A percentile compares a stretch with the other conserved stretches of the same genome.
These are phyloP conservation scores for Stigmatopora argus DNA, from an alignment of 2,113 vertebrate genomes.

Conservation along the genomic window DNA sequence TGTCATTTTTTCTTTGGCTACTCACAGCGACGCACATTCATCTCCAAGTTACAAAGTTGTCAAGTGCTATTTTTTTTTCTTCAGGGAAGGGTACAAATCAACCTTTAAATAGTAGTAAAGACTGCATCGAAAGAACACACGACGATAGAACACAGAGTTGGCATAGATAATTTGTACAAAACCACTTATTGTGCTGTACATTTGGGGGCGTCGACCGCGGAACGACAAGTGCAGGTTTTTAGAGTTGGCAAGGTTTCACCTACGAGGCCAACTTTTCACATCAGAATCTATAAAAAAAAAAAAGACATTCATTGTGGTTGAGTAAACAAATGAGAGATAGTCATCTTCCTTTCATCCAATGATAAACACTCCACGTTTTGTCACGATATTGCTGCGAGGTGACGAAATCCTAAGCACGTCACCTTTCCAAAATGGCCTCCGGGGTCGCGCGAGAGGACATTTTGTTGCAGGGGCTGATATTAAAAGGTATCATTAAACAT, in stretches of 20 bases:
- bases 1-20: conserved; percentile 34
- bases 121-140: conserved; percentile 27
- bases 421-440: background rate
- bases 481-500: conserved; percentile 22
- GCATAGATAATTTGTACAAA: conserved; percentile 36
- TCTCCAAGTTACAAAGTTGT: conserved; percentile 39
- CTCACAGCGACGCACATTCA: conserved; percentile 49
- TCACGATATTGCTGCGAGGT: conserved; percentile 30
- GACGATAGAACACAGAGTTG: conserved; percentile 19
- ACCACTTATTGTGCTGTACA: conserved; percentile 26
- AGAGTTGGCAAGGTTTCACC: conserved; percentile 12
- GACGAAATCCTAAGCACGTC: background rate
- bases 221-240: conserved; percentile 22
- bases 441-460: background rate
- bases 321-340: conserved; percentile 16
- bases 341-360: conserved; percentile 16
- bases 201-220: conserved; percentile 26
- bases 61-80: conserved; percentile 17
- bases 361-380: conserved; percentile 8
- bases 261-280: conserved; percentile 9
- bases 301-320: conserved; percentile 23
- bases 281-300: conserved; percentile 22
- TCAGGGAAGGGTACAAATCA: conserved; percentile 8
- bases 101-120: conserved; percentile 30
- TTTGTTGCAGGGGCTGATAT: background rate